Conservation (phyloP, 2,113 vertebrate genomes). For the Tauraco erythrolophus region DNA sequence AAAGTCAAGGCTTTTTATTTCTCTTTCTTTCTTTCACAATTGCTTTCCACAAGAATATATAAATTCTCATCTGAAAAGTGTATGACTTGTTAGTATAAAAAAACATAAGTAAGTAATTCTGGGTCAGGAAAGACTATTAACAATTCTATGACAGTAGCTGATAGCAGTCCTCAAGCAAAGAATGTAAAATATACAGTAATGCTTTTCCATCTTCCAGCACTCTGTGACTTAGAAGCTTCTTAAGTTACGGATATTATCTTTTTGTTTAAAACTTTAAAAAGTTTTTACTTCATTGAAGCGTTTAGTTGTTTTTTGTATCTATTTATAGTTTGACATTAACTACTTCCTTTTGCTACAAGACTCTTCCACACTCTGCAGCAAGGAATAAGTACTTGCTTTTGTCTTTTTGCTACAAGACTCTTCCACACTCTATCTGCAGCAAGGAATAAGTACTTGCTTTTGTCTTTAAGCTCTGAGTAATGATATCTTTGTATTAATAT, state of each 20-base stretch:
- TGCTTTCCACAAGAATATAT: not conserved
- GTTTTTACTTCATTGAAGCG: not conserved
- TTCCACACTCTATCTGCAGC: not conserved
- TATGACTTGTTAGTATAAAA: not conserved
- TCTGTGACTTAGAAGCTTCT: not conserved
- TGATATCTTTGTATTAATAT: not conserved
- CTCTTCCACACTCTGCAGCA: not conserved
- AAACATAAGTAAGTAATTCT: not conserved
- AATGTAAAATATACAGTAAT: not conserved
- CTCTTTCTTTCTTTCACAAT: not conserved
- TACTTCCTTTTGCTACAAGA: not conserved
- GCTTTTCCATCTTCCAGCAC: not conserved
- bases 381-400: not conserved
- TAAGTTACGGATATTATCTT: not conserved
- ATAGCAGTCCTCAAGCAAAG: conserved; percentile 6
- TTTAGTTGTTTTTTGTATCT: not conserved
- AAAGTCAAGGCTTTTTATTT: not conserved
- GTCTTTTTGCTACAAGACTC: not conserved
- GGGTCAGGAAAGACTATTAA: not conserved
- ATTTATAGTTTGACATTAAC: not conserved
- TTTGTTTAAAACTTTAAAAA: not conserved
- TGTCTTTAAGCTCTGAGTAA: not conserved
- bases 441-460: not conserved
- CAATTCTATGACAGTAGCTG: not conserved
- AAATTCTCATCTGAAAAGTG: not conserved